Base-by-base conservation (phyloP, 2,113 vertebrate genomes). In the Tachysurus fulvidraco region DNA sequence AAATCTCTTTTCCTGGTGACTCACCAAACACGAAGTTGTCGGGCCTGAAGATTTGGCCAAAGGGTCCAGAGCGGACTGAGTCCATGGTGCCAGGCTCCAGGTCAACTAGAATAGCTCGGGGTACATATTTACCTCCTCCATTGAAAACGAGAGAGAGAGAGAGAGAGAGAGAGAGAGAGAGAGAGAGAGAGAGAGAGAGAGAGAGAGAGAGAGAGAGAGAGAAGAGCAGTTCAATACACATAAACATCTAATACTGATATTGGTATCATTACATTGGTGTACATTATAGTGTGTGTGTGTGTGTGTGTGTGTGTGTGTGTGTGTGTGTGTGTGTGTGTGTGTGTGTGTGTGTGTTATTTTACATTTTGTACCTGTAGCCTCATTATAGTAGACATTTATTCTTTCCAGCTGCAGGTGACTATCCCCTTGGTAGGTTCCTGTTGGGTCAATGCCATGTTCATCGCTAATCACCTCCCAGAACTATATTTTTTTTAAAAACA, bases 21-120 rank as follows among this genome's bases (percentile, higher is more conserved):
- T 92, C 86, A 98, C 97, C 97, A 57, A 98, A 98, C 5, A 98
- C 97, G 88, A 98, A 98, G 91, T 98, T 98, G 92, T 98, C 97
- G 10, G 97, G 97, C 88, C 96, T 95, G 90, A 98, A 98, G 94
- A 98, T 98, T 91, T 98, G 97, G 69, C 97, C 97, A 13, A 98
- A 98, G 13, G 97, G 97, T 80, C 97, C 97, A 0, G 97, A 98
- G 88, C 97, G 96, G 79, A 98, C 97, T 0, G 97, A 98, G 91
- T 98, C 97, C 97, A 98, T 98, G 91, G 97, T 98, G 28, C 97
- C 97, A 0, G 97, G 97, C 67, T 98, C 97, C 93, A 98, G 91
- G 88, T 98, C 97, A 84, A 98, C 97, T 86, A 98, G 93, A 88
- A 98, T 94, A 0, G 97, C 97, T 11, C 97, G 93, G 87, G 97